Evolutionary conservation across 2,888 invertebrate species (phyloP), one percentile per base, ranked within the genome.

Genomic region (Euplagia quadripunctaria): DNA sequence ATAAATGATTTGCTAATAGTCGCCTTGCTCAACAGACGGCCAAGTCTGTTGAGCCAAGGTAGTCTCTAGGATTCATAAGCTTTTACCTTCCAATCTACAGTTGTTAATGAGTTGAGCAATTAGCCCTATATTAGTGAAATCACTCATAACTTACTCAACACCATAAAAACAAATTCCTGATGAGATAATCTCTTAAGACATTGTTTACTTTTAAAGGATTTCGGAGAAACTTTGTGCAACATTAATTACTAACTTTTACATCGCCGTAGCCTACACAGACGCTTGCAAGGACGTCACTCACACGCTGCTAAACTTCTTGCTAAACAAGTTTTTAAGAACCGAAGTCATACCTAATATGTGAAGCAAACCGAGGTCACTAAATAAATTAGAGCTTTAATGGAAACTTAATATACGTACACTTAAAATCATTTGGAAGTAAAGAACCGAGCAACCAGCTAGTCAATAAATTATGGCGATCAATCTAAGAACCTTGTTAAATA

Each of bases 401-500:
- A 31, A 31, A 31, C 31, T 61, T 41, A 63, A 14, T 46, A 63
- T 63, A 14, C 4, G 6, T 16, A 49, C 49, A n/a, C 14, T 31
- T 61, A 31, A 61, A 61, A 61, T 58, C 61, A 14, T 3, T 31
- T 6, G 14, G 5, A 14, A 66, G 6, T 14, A 49, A 20, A 49
- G 16, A 61, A 61, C 17, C 6, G 72, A 77, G 82, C 3, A 61
- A 66, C 55, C 41, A 41, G 41, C 49, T 66, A 16, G 49, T 51
- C 66, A n/a, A 64, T 68, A 74, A 74, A 74, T 74, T 58, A 71
- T 46, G 64, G 46, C 46, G 55, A 66, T 64, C 67, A 52, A 68
- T 72, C 68, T 71, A 64, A 74, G 71, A 68, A 71, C 68, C 75
- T 72, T 75, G 75, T 69, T 69, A 52, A 71, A 69, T 69, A 66